Evolutionary conservation across 2,113 vertebrate genomes (phyloP).

Genomic region (Zingel zingel): DNA sequence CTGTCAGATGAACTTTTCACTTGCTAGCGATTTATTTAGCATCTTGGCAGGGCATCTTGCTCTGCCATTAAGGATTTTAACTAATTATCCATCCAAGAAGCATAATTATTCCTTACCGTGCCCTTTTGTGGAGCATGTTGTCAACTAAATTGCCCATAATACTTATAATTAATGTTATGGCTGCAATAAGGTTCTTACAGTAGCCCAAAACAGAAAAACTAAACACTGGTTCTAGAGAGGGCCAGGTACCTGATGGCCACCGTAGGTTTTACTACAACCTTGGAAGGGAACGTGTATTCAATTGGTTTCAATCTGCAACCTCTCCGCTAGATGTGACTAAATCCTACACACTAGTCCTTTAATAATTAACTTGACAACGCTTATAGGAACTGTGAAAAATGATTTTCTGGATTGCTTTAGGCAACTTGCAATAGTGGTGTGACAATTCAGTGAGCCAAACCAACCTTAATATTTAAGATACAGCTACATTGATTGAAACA

Average conservation of each 20-base stretch:
- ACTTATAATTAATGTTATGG: constrained; percentile 1
- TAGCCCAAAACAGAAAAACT: too few species aligned
- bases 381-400: constrained; percentile 24
- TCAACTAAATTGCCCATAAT: constrained; percentile 29
- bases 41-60: constrained; percentile 8
- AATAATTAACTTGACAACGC: too few species aligned
- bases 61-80: constrained; percentile 24
- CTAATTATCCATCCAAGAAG: constrained; percentile 16
- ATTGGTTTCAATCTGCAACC: too few species aligned
- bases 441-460: background rate
- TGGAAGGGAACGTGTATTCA: too few species aligned
- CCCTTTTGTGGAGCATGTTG: background rate
- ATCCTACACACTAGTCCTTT: too few species aligned
- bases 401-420: background rate
- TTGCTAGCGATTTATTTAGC: background rate
- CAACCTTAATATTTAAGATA: background rate
- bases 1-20: constrained; percentile 2
- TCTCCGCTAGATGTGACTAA: too few species aligned
- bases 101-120: constrained; percentile 17
- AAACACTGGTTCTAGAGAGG: too few species aligned
- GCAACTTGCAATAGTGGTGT: background rate
- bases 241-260: too few species aligned
- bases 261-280: too few species aligned
- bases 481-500: background rate
- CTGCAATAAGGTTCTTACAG: background rate